phyloP scores from a whole-genome alignment of 2,797 vertebrate genomes.

The Cossypha heuglini region DNA sequence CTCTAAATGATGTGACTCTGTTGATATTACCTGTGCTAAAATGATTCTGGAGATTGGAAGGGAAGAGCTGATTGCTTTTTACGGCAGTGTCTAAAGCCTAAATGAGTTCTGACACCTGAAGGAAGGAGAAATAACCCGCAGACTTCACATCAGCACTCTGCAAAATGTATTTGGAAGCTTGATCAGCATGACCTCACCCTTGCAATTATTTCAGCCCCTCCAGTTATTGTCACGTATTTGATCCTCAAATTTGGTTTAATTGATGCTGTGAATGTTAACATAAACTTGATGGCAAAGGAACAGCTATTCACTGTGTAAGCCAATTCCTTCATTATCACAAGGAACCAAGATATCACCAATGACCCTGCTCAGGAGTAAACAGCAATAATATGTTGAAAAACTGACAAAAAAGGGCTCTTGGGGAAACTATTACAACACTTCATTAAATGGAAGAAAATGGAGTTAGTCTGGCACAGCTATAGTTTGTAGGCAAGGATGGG shows the following conservation, averaged over 20 bases:
- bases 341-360: background rate
- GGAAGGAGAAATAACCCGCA: background rate
- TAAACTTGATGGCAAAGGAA: background rate
- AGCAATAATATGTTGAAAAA: background rate
- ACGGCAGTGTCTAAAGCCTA: constrained; percentile 14
- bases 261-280: background rate
- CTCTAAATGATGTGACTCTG: constrained; percentile 22
- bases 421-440: background rate
- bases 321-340: background rate
- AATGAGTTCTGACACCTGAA: constrained; percentile 48
- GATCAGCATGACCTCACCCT: background rate
- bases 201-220: constrained; percentile 17
- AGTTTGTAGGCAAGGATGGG: background rate
- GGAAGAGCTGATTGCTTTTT: constrained; percentile 46
- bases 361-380: background rate
- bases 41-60: constrained; percentile 43
- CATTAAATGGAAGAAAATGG: background rate
- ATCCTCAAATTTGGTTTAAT: constrained; percentile 15
- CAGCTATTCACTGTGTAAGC: background rate
- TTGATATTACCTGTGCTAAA: constrained; percentile 35
- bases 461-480: background rate
- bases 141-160: background rate
- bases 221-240: constrained; percentile 11
- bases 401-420: background rate
- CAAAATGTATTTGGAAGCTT: background rate